Conservation (phyloP, 2,888 invertebrate genomes). For the Dicranocentrus wangi region DNA sequence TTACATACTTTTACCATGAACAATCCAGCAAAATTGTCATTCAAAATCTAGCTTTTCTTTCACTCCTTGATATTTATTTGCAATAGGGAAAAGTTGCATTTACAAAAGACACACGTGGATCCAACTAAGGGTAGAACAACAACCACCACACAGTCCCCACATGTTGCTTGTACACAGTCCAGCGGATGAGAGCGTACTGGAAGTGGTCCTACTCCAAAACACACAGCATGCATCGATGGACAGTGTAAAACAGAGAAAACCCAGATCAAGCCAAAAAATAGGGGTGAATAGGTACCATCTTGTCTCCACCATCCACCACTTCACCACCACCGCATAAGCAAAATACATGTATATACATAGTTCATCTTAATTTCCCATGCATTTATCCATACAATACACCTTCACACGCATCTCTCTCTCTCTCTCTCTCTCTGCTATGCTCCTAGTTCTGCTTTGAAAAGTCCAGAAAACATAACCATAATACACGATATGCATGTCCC, state of each 20-base stretch:
- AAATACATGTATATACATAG: conserved; percentile 30
- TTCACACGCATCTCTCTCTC: conserved; percentile 20
- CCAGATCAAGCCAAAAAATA: conserved; percentile 22
- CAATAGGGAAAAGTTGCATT: conserved; percentile 16
- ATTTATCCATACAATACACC: neutral
- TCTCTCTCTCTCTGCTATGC: conserved; percentile 2
- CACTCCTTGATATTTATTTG: neutral
- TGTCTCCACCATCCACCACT: neutral
- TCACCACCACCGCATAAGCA: conserved; percentile 1
- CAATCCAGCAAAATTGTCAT: neutral
- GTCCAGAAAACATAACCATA: conserved; percentile 40
- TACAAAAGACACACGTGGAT: conserved; percentile 54
- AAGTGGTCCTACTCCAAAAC: conserved; percentile 57
- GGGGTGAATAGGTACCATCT: conserved; percentile 57
- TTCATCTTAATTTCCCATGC: neutral
- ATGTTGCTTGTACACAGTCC: conserved; percentile 72
- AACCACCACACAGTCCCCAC: conserved; percentile 63
- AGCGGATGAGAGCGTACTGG: conserved; percentile 64
- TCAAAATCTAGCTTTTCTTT: neutral
- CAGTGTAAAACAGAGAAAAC: conserved; percentile 27
- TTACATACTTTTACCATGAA: too few relatives aligned
- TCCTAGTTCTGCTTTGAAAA: conserved; percentile 52
- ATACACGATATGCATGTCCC: neutral
- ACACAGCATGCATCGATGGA: conserved; percentile 34
- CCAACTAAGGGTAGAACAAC: conserved; percentile 19